These are phyloP conservation scores for Palythoa heliodiscus DNA, from an alignment of 92 coral and sea anemone species.

Conservation along the genomic window DNA sequence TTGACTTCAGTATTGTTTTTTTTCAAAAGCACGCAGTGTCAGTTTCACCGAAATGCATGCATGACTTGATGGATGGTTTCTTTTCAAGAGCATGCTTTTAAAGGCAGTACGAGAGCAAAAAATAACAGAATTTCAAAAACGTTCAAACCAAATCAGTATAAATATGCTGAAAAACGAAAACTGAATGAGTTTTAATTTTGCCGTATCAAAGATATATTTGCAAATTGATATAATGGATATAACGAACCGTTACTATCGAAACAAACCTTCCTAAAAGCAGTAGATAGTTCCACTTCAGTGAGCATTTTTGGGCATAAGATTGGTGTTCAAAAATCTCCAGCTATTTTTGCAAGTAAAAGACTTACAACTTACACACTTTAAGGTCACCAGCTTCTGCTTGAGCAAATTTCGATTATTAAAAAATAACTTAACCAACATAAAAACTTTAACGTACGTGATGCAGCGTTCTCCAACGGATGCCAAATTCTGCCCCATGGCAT, in stretches of 20 bases:
- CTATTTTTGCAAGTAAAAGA: slow-evolving; percentile 25
- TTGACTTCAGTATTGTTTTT: neutral
- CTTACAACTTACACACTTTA: slow-evolving; percentile 3
- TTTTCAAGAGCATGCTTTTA: neutral
- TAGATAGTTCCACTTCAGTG: neutral
- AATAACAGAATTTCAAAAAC: neutral
- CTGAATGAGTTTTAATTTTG: neutral
- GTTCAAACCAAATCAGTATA: slow-evolving; percentile 9
- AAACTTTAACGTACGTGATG: slow-evolving; percentile 14
- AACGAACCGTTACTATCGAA: slow-evolving; percentile 12
- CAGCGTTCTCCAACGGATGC: slow-evolving; percentile 53
- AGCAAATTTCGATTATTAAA: slow-evolving; percentile 2
- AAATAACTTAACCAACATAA: neutral
- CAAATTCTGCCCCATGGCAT: slow-evolving; percentile 37
- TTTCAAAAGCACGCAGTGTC: slow-evolving; percentile 2
- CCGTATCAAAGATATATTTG: slow-evolving; percentile 11
- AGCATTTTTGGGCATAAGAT: slow-evolving; percentile 24
- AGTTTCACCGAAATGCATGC: neutral
- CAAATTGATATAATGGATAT: neutral
- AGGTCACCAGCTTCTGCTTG: slow-evolving; percentile 3
- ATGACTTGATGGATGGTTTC: neutral
- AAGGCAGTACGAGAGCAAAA: slow-evolving; percentile 3
- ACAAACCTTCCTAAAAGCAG: slow-evolving; percentile 8
- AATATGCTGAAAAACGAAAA: neutral
- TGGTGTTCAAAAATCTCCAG: slow-evolving; percentile 43